Evolutionary conservation across 2,797 vertebrate species (phyloP).

Genomic region (Enteromius thamalakanensis): DNA sequence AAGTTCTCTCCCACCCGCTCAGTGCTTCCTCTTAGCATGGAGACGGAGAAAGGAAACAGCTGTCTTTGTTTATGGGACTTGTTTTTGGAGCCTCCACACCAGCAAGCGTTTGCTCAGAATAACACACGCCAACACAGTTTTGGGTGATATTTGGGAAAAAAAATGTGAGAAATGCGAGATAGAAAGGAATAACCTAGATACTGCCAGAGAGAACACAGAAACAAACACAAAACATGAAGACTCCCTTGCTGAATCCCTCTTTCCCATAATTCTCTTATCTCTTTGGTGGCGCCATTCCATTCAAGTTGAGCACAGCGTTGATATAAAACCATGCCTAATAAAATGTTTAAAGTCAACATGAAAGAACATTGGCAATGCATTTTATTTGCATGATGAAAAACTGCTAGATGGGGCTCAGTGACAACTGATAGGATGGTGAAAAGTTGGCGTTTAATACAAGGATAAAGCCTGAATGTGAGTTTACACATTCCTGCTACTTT

Average conservation of each 20-base stretch:
- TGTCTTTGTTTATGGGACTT: slow-evolving; percentile 73
- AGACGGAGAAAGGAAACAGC: slow-evolving; percentile 69
- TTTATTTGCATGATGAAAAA: not conserved
- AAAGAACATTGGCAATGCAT: not conserved
- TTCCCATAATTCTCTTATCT: slow-evolving; percentile 16
- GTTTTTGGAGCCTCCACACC: slow-evolving; percentile 49
- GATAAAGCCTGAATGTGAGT: not conserved
- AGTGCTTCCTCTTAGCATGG: slow-evolving; percentile 46
- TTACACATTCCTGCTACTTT: not conserved
- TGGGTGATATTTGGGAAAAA: slow-evolving; percentile 33
- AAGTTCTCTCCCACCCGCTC: slow-evolving; percentile 33
- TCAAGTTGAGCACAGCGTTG: slow-evolving; percentile 14
- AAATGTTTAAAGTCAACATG: slow-evolving; percentile 37
- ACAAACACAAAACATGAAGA: slow-evolving; percentile 24
- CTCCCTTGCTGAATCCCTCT: not conserved
- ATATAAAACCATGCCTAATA: slow-evolving; percentile 6
- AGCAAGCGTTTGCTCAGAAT: slow-evolving; percentile 60
- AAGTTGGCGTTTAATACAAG: not conserved
- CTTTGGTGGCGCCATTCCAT: not conserved
- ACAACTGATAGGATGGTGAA: not conserved
- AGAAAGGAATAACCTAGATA: slow-evolving; percentile 66
- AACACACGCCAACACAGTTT: slow-evolving; percentile 69
- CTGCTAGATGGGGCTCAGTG: not conserved
- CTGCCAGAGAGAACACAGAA: slow-evolving; percentile 41
- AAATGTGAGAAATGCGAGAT: slow-evolving; percentile 56